Conservation (phyloP, 1,140 invertebrate genomes). For the Aphelenchoides fujianensis region DNA sequence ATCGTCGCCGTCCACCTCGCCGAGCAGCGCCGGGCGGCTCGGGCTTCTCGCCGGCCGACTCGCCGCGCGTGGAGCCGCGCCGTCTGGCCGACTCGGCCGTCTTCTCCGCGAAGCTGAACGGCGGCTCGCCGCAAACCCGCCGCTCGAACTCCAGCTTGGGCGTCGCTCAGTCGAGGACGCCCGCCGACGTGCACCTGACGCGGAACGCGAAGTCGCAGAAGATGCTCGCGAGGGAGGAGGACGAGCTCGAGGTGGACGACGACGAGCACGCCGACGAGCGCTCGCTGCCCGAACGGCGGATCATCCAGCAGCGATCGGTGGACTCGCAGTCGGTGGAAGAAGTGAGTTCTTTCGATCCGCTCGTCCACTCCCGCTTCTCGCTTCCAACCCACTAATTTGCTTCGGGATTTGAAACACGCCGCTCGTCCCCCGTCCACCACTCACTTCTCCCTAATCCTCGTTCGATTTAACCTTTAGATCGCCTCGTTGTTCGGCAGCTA, state of each 20-base stretch:
- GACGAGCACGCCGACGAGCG: constrained; percentile 31
- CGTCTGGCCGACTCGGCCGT: constrained; percentile 15
- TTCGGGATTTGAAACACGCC: background rate
- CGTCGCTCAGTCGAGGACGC: background rate
- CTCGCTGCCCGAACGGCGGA: constrained; percentile 11
- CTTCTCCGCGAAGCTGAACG: constrained; percentile 9
- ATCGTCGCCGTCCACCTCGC: constrained; percentile 35
- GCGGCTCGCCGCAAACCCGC: constrained; percentile 12
- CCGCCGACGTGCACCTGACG: background rate
- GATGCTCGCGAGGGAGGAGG: constrained; percentile 23
- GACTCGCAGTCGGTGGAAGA: constrained; percentile 52
- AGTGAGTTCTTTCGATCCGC: constrained; percentile 32
- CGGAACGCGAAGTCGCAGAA: constrained; percentile 14
- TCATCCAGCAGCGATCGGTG: constrained; percentile 39
- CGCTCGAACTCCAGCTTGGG: constrained; percentile 16
- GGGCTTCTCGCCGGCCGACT: constrained; percentile 21
- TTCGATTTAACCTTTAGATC: constrained; percentile 38
- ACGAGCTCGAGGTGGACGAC: constrained; percentile 35
- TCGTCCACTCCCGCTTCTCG: background rate
- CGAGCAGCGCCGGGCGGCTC: background rate
- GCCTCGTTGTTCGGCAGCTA: constrained; percentile 56
- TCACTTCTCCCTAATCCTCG: background rate
- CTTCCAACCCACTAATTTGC: background rate
- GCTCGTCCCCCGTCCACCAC: background rate
- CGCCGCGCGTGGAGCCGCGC: constrained; percentile 25